phyloP scores from a whole-genome alignment of 2,113 vertebrate species.

The Peromyscus leucopus region DNA sequence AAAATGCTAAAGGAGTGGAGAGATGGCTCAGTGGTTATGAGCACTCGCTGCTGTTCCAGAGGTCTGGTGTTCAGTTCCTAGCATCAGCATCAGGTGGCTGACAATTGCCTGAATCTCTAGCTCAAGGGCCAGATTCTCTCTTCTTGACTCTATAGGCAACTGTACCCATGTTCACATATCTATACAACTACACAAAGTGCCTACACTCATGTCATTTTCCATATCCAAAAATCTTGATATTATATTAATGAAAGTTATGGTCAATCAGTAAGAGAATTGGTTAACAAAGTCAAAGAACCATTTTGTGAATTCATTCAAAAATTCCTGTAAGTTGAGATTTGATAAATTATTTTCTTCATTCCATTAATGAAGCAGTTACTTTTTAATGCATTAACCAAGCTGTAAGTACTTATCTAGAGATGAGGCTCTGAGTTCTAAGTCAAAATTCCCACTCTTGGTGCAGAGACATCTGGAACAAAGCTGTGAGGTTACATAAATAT shows the following conservation, averaged over 20 bases:
- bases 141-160: not conserved
- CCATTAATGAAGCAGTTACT: not conserved
- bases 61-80: not conserved
- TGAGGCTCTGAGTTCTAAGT: not conserved
- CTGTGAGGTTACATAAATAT: not conserved
- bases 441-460: not conserved
- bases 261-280: not conserved
- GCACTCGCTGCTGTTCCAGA: rapidly evolving
- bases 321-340: not conserved
- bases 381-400: not conserved
- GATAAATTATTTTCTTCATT: slow-evolving; percentile 22
- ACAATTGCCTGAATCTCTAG: not conserved
- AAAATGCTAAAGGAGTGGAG: not conserved
- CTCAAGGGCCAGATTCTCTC: not conserved
- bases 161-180: not conserved
- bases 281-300: not conserved
- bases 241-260: not conserved
- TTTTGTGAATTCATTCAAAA: not conserved
- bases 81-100: too few relatives aligned
- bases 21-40: not conserved
- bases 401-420: not conserved
- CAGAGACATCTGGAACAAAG: not conserved
- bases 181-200: not conserved
- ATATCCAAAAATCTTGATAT: not conserved
- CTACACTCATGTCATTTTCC: not conserved